Evolutionary conservation across 2,888 invertebrate species (phyloP).

Genomic region (Netelia fuscicornis): DNA sequence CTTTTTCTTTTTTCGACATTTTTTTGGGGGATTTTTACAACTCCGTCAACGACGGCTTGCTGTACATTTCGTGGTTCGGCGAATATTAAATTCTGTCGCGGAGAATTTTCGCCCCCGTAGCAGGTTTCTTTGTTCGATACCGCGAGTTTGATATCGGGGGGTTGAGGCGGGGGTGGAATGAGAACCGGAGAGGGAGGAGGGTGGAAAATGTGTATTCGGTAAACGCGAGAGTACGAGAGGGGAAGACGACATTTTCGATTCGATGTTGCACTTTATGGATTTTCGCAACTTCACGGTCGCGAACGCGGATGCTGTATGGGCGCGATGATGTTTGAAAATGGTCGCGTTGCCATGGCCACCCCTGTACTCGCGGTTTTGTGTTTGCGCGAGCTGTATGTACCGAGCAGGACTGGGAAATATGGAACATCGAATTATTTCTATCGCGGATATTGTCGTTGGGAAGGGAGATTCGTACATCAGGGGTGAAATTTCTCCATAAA

Average conservation of each 20-base stretch:
- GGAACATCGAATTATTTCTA: too few species aligned
- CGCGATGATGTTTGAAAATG: constrained; percentile 63
- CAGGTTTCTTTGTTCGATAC: too few species aligned
- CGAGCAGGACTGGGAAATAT: not conserved
- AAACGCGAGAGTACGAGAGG: not conserved
- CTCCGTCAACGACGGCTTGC: constrained; percentile 34
- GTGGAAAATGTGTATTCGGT: not conserved
- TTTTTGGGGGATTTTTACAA: not conserved
- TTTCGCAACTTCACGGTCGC: constrained; percentile 35
- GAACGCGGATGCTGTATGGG: constrained; percentile 52
- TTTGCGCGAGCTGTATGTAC: not conserved
- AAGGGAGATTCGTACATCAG: too few species aligned
- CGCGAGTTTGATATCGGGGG: not conserved
- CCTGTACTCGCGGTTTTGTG: constrained; percentile 52
- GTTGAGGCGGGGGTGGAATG: not conserved
- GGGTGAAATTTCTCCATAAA: too few species aligned
- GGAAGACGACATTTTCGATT: constrained; percentile 1
- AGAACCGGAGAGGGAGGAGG: not conserved
- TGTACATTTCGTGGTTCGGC: constrained; percentile 25
- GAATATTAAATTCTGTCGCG: constrained; percentile 32
- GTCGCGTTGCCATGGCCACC: constrained; percentile 81
- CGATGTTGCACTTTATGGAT: constrained; percentile 82
- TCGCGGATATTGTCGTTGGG: too few species aligned
- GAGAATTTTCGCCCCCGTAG: not conserved
- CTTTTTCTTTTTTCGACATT: not conserved